phyloP scores from a whole-genome alignment of 2,113 vertebrate genomes.

The Paratilapia polleni region DNA sequence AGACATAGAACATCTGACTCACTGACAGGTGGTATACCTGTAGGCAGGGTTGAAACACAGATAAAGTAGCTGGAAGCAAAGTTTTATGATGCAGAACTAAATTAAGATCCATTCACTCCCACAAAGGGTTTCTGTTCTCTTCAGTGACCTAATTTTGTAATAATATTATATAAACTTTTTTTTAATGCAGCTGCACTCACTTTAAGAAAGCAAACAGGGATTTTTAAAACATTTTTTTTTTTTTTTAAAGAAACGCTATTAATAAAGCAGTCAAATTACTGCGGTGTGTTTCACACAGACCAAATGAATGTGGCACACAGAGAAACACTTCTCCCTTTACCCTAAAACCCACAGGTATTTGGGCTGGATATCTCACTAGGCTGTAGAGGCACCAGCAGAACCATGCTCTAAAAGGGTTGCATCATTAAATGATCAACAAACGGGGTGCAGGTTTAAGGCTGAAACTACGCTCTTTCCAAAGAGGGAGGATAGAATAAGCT shows the following conservation, averaged over 20 bases:
- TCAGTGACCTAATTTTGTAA: background rate
- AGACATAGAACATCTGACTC: background rate
- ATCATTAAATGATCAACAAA: conserved; percentile 48
- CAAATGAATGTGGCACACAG: conserved; percentile 61
- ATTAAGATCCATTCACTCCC: background rate
- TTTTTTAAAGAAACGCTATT: background rate
- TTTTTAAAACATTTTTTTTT: no score
- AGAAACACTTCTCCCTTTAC: conserved; percentile 63
- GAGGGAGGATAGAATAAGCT: background rate
- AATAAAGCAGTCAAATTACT: conserved; percentile 59
- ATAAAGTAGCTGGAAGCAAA: background rate
- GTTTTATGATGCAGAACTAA: background rate
- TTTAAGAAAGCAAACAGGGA: background rate
- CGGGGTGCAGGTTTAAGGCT: conserved; percentile 12
- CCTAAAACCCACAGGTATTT: conserved; percentile 69
- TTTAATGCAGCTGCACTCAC: background rate
- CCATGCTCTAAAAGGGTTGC: conserved; percentile 24
- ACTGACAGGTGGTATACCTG: background rate
- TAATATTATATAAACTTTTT: background rate
- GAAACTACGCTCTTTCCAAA: conserved; percentile 21
- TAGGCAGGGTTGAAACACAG: background rate
- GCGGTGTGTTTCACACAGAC: conserved; percentile 53
- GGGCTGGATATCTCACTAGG: conserved; percentile 58
- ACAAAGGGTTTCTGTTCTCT: background rate
- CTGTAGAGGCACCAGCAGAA: conserved; percentile 38